Evolutionary conservation across 2,797 vertebrate species (phyloP).

Genomic region (Anolis apletophallus): DNA sequence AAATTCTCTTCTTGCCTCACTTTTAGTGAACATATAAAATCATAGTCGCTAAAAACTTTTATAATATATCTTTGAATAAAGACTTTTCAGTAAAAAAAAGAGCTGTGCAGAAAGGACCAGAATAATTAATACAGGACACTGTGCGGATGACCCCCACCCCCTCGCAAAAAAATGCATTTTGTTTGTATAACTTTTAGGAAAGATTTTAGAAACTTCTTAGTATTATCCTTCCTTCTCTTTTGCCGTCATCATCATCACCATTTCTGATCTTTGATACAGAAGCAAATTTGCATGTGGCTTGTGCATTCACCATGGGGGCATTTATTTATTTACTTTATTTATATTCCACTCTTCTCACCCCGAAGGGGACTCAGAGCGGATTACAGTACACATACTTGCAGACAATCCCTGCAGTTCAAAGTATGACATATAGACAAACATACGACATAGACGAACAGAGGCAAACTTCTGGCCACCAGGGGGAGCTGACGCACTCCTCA

Average conservation of each 20-base stretch:
- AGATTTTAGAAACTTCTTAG: neutral
- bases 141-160: neutral
- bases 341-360: too few species aligned
- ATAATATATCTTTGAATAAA: neutral
- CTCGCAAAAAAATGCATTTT: neutral
- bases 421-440: too few species aligned
- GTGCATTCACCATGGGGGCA: neutral
- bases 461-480: too few species aligned
- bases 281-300: constrained; percentile 38
- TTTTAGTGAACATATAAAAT: neutral
- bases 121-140: constrained; percentile 1
- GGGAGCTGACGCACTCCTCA: too few species aligned
- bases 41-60: constrained; percentile 12
- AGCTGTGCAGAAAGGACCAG: neutral
- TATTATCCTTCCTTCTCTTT: neutral
- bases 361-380: too few species aligned
- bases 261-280: neutral
- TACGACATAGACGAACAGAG: too few species aligned
- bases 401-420: too few species aligned
- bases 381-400: too few species aligned
- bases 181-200: neutral
- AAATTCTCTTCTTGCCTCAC: neutral
- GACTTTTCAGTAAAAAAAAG: neutral
- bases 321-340: too few species aligned
- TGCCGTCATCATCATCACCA: neutral